A percentile compares a stretch with the other conserved stretches of the same genome.
These are phyloP conservation scores for Solenopsis fugax DNA, from an alignment of 1,140 invertebrate species.

Conservation along the genomic window DNA sequence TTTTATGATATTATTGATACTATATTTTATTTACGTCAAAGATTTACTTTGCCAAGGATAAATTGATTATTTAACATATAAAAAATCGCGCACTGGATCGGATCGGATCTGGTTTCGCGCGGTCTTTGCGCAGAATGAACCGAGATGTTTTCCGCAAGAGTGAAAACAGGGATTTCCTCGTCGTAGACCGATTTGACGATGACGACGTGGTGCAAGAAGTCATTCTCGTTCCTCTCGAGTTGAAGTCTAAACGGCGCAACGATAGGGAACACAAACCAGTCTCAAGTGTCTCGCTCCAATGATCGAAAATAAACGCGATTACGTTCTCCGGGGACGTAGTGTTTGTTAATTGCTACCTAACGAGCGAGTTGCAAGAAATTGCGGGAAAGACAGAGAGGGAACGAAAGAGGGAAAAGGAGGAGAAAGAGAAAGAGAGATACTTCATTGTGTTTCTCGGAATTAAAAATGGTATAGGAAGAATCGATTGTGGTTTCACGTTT, in stretches of 20 bases:
- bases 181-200: slow-evolving; percentile 45
- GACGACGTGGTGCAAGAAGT: slow-evolving; percentile 66
- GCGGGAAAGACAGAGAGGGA: neutral
- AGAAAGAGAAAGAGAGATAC: neutral
- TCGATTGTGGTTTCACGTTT: slow-evolving; percentile 21
- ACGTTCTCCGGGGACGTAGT: slow-evolving; percentile 57
- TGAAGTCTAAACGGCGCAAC: slow-evolving; percentile 76
- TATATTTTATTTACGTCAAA: slow-evolving; percentile 7
- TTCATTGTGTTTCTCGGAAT: slow-evolving; percentile 40
- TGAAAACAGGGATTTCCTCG: slow-evolving; percentile 62
- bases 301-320: slow-evolving; percentile 75
- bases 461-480: slow-evolving; percentile 39
- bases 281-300: slow-evolving; percentile 71
- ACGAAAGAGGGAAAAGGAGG: neutral
- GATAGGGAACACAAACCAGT: slow-evolving; percentile 58
- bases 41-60: neutral
- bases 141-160: slow-evolving; percentile 59
- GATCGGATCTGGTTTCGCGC: neutral
- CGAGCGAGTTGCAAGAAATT: slow-evolving; percentile 61
- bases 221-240: slow-evolving; percentile 74
- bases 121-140: neutral
- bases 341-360: slow-evolving; percentile 61
- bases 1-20: neutral
- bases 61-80: slow-evolving; percentile 3
- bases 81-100: slow-evolving; percentile 3